Evolutionary conservation across 2,797 vertebrate species (phyloP), one percentile per base, ranked within the genome.

Genomic region (Podargus strigoides): DNA sequence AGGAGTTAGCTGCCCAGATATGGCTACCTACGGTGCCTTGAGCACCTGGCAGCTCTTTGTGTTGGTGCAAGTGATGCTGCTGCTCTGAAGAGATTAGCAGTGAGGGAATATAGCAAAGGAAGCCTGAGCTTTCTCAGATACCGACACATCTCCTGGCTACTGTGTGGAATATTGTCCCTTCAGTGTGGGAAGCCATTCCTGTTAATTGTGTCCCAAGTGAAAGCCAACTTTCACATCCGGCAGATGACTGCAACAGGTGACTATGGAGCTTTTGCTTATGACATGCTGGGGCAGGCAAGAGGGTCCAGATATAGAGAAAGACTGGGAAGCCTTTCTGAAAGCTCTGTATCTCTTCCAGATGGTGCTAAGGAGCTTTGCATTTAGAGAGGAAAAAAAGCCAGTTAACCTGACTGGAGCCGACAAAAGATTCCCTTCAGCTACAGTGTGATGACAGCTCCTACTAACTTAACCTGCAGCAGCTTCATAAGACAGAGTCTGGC

Each of bases 21-120:
- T 3, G 55, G 63, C 77, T 85, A 9, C 66, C n/a, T 13, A 7
- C 2, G 8, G 34, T 72, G 91, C 52, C 88, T 74, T 0, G 0
- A 89, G 52, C 28, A 26, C 36, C 49, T 36, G 58, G 36, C 6
- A 10, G 60, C 30, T 87, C 60, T 72, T 52, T 32, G 37, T 59
- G 68, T 24, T 3, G 8, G 7, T 72, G 2, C 3, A 32, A 64
- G 70, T 2, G 18, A 42, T 56, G 82, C 10, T 69, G 58, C 78
- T 69, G 63, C 86, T 81, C 70, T 56, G 67, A 74, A 76, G 66
- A 89, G 64, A 52, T 73, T 14, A 94, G 37, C 52, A 77, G 64
- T 56, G 15, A 76, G 34, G 23, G 44, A 80, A 6, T 6, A 19
- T 0, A 68, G 44, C 18, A 79, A 44, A 34, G 22, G 47, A 89